Conservation (phyloP, 1,140 invertebrate genomes). For the Bradynema listronoti region DNA sequence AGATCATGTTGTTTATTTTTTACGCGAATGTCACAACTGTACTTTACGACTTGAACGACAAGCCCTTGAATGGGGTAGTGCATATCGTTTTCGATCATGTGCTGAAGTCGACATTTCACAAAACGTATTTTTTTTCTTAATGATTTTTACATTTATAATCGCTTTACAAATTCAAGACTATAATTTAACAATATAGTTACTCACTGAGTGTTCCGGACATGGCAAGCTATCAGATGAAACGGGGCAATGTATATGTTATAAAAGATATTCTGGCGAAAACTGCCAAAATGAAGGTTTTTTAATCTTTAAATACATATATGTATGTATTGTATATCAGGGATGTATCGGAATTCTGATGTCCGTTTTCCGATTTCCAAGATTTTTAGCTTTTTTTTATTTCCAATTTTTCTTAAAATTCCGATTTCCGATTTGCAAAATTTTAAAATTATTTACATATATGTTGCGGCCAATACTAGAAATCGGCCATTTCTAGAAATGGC, state of each 20-base stretch:
- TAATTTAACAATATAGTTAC: too few species aligned
- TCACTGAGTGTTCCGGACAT: slow-evolving; percentile 23
- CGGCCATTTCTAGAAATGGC: too few species aligned
- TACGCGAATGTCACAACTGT: slow-evolving; percentile 79
- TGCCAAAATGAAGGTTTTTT: slow-evolving; percentile 50
- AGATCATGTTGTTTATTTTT: slow-evolving; percentile 71
- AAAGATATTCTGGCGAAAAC: slow-evolving; percentile 35
- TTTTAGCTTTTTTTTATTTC: too few species aligned
- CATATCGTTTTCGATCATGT: slow-evolving; percentile 79
- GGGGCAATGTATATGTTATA: slow-evolving; percentile 38
- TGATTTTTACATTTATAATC: slow-evolving; percentile 2
- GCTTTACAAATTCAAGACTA: not conserved
- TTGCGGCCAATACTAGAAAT: too few species aligned
- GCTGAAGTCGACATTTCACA: slow-evolving; percentile 77
- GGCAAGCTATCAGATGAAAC: slow-evolving; percentile 29
- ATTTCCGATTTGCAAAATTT: not conserved
- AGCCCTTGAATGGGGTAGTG: slow-evolving; percentile 75
- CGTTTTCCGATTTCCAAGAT: too few species aligned
- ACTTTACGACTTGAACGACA: slow-evolving; percentile 78
- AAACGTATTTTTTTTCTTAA: slow-evolving; percentile 6
- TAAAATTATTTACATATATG: slow-evolving; percentile 22
- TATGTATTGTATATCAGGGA: too few species aligned
- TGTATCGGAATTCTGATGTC: too few species aligned
- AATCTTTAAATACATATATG: slow-evolving; percentile 5
- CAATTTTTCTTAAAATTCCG: too few species aligned